A percentile compares a stretch with the other conserved stretches of the same genome.
Evolutionary conservation across 2,888 invertebrate species (phyloP).

Genomic region (Aplocera efformata): DNA sequence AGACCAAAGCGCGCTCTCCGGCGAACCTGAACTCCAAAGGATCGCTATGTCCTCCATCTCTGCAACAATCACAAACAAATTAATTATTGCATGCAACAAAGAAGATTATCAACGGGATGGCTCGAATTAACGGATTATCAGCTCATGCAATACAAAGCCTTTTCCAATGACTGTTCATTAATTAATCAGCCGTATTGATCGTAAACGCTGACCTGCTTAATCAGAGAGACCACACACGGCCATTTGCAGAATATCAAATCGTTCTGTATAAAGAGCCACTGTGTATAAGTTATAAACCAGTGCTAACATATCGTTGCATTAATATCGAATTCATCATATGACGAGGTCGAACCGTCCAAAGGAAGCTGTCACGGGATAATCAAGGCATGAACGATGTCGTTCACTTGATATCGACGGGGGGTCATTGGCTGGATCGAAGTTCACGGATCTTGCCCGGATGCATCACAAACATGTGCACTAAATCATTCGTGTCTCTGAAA

Average conservation of each 20-base stretch:
- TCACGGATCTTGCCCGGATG: conserved; percentile 43
- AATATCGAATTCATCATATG: conserved; percentile 23
- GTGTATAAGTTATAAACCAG: conserved; percentile 7
- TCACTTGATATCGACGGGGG: conserved; percentile 58
- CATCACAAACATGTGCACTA: conserved; percentile 36
- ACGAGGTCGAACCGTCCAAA: conserved; percentile 34
- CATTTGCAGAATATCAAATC: conserved; percentile 1
- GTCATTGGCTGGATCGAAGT: conserved; percentile 64
- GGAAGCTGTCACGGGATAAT: conserved; percentile 70
- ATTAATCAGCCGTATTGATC: conserved; percentile 22
- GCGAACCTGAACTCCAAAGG: conserved; percentile 88
- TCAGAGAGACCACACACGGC: conserved; percentile 8
- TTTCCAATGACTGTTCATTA: conserved; percentile 11
- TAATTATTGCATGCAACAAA: too few relatives aligned
- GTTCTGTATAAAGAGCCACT: conserved; percentile 12
- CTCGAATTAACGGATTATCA: not conserved
- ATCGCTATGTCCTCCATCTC: conserved; percentile 92
- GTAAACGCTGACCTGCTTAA: conserved; percentile 14
- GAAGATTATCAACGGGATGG: not conserved
- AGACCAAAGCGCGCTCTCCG: conserved; percentile 89
- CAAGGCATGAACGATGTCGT: conserved; percentile 70
- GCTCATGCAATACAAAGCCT: conserved; percentile 9
- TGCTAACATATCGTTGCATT: conserved; percentile 15
- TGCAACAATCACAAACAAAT: conserved; percentile 43
- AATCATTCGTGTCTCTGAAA: conserved; percentile 3